Base-by-base conservation (phyloP, 2,113 vertebrate species). In the Neoarius graeffei region DNA sequence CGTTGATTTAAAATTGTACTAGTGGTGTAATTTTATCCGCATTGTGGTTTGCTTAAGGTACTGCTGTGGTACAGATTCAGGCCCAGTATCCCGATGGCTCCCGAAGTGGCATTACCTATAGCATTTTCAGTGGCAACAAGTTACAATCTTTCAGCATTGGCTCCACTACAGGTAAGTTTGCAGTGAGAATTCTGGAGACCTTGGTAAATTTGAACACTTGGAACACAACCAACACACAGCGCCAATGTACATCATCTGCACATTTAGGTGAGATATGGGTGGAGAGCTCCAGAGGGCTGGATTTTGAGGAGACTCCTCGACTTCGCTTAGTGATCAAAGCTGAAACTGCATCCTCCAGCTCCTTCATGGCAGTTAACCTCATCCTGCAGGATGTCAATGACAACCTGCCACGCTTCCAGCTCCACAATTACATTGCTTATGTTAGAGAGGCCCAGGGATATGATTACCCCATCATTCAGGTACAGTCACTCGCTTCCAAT, bases 321-420 rank as follows among this genome's bases (percentile, higher is more conserved):
- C 94, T 98, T 76, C 96, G 97, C 80, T 94, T 99, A 0, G 98
- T 99, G 71, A 94, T 99, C 30, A 98, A 99, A 89, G 98, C 98
- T 0, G 98, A 99, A 92, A 96, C 96, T 0, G 62, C 94, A 0
- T 93, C 96, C 69, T 96, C 96, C 92, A 97, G 96, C 4, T 93
- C 96, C 54, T 99, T 97, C 89, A 97, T 96, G 87, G 96, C 97
- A 5, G 91, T 99, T 81, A 98, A 96, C 86, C 91, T 99, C 35
- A 97, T 96, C 82, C 95, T 99, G 79, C 98, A 98, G 92, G 98
- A 99, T 50, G 94, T 97, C 92, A 99, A 99, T 0, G 98, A 99
- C 94, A 99, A 99, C 85, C 91, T 96, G n/a, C 98, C 98, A 3
- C 97, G 96, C 91, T 99, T 99, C 93, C 96, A 99, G 92, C 95